phyloP scores from a whole-genome alignment of 2,113 vertebrate species.

The Pygoscelis antarcticus region DNA sequence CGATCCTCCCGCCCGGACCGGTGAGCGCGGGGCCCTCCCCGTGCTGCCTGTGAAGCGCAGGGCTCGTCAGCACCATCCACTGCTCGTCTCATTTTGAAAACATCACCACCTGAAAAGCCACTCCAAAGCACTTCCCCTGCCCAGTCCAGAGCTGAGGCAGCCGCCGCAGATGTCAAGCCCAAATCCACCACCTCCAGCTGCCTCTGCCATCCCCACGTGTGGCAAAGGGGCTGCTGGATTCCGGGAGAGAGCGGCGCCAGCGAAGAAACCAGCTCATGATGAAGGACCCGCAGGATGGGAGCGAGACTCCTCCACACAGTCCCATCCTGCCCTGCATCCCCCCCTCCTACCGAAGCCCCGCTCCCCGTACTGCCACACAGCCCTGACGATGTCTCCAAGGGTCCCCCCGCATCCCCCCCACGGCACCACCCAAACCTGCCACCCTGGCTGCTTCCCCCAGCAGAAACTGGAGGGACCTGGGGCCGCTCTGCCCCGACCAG shows the following conservation, averaged over 20 bases:
- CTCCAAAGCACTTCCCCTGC: background rate
- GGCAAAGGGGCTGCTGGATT: background rate
- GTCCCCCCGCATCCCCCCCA: fast-evolving
- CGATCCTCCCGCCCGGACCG: fast-evolving
- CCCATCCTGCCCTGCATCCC: background rate
- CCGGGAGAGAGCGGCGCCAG: fast-evolving
- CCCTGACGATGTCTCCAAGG: fast-evolving
- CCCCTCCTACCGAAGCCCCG: background rate
- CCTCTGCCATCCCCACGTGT: fast-evolving
- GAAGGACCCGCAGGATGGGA: background rate
- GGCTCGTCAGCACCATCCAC: fast-evolving
- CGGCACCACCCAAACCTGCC: background rate
- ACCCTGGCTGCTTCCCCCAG: background rate
- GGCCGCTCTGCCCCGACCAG: background rate
- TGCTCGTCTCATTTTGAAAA: background rate
- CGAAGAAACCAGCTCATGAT: fast-evolving
- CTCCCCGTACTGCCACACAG: fast-evolving
- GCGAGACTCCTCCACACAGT: background rate
- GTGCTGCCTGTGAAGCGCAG: background rate
- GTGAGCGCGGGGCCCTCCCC: fast-evolving
- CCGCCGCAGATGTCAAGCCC: background rate
- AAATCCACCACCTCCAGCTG: background rate
- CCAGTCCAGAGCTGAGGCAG: background rate
- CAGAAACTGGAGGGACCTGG: background rate
- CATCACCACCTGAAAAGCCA: background rate